phyloP scores from a whole-genome alignment of 2,113 vertebrate genomes.

The Cyphomyrus plagiostoma region DNA sequence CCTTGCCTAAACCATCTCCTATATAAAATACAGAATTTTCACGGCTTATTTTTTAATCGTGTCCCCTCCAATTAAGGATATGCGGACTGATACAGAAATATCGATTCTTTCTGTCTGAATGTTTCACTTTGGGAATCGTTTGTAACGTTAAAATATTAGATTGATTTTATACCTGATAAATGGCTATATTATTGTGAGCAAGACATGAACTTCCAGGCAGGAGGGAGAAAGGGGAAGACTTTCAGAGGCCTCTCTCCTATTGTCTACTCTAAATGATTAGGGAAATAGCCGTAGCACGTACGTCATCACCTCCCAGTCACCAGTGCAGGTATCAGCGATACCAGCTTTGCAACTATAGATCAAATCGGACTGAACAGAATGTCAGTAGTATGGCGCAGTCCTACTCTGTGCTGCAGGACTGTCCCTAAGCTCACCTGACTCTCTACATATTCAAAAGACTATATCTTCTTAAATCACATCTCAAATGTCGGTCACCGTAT shows the following conservation, averaged over 20 bases:
- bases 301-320: neutral
- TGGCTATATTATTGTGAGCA: neutral
- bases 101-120: neutral
- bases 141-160: neutral
- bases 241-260: neutral
- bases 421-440: neutral
- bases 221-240: neutral
- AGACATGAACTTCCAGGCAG: neutral
- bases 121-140: neutral
- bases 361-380: neutral
- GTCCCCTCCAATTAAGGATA: neutral
- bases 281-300: neutral
- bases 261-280: neutral
- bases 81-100: neutral
- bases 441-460: neutral
- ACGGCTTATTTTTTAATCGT: neutral
- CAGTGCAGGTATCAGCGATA: neutral
- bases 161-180: neutral
- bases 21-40: neutral
- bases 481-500: neutral
- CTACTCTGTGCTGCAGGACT: neutral
- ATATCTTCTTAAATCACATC: neutral
- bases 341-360: neutral
- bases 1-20: neutral
- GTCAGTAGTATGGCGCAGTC: neutral